Evolutionary conservation across 2,888 invertebrate genomes (phyloP).

Genomic region (Ypsolopha sequella): DNA sequence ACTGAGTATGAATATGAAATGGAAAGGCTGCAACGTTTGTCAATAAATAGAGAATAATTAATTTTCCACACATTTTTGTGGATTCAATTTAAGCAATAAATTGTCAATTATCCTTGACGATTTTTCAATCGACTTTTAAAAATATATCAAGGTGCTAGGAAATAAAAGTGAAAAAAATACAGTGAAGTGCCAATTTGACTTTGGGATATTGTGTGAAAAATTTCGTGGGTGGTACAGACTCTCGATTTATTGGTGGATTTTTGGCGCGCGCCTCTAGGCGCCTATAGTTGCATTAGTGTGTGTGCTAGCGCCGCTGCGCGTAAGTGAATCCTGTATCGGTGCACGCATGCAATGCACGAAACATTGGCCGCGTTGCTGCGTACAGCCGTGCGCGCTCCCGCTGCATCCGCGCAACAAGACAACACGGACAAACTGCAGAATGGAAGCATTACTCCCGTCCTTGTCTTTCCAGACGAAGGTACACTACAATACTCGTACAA

Average conservation of each 20-base stretch:
- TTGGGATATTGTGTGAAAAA: neutral
- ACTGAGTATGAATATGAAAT: too few relatives aligned
- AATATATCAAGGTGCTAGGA: neutral
- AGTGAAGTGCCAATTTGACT: constrained; percentile 1
- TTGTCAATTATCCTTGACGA: too few relatives aligned
- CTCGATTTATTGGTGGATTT: neutral
- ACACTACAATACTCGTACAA: neutral
- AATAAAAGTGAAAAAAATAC: neutral
- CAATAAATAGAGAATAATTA: too few relatives aligned
- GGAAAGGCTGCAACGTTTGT: too few relatives aligned
- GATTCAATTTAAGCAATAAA: too few relatives aligned
- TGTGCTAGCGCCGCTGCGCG: neutral
- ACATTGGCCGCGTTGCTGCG: constrained; percentile 52
- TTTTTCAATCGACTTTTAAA: too few relatives aligned
- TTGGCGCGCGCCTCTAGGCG: neutral
- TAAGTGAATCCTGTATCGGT: neutral
- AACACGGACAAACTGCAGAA: constrained; percentile 46
- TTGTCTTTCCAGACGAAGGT: constrained; percentile 54
- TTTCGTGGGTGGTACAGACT: neutral
- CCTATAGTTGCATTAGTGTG: neutral
- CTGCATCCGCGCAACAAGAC: constrained; percentile 21
- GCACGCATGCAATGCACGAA: constrained; percentile 56
- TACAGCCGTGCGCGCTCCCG: constrained; percentile 36
- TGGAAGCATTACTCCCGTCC: constrained; percentile 40
- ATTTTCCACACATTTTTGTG: too few relatives aligned